Evolutionary conservation across 2,888 invertebrate species (phyloP).

Genomic region (Stenolophus ochropezus): DNA sequence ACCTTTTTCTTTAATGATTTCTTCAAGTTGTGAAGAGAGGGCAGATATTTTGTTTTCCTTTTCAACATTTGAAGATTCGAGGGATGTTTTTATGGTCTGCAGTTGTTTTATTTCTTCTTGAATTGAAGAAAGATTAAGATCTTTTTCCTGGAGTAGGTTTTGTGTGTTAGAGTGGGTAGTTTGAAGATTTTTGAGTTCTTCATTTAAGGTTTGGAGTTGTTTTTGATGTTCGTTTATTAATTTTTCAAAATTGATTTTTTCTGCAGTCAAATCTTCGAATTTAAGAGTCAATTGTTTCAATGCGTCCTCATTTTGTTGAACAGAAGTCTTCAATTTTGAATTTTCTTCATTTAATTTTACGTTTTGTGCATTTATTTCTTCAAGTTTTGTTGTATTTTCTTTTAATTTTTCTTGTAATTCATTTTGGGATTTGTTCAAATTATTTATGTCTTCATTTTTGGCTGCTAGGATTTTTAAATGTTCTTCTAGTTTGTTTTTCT

Average conservation of each 20-base stretch:
- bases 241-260: constrained; percentile 72
- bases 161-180: constrained; percentile 53
- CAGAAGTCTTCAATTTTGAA: constrained; percentile 58
- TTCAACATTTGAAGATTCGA: constrained; percentile 56
- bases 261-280: constrained; percentile 69
- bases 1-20: constrained; percentile 64
- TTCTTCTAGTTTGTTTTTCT: constrained; percentile 40
- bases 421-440: not conserved
- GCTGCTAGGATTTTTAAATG: constrained; percentile 19
- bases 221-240: constrained; percentile 71
- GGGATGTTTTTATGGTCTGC: constrained; percentile 7
- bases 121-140: constrained; percentile 1
- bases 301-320: constrained; percentile 69
- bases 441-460: constrained; percentile 62
- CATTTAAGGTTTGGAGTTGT: constrained; percentile 68
- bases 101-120: constrained; percentile 33
- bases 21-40: constrained; percentile 62
- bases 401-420: constrained; percentile 47
- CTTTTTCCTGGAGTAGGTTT: constrained; percentile 36
- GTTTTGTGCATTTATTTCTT: constrained; percentile 57
- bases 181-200: constrained; percentile 69
- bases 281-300: constrained; percentile 74
- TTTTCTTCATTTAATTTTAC: constrained; percentile 59
- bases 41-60: constrained; percentile 63
- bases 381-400: constrained; percentile 52